Conservation (phyloP, 92 coral and sea anemone species). For the Phenganax subtilis region DNA sequence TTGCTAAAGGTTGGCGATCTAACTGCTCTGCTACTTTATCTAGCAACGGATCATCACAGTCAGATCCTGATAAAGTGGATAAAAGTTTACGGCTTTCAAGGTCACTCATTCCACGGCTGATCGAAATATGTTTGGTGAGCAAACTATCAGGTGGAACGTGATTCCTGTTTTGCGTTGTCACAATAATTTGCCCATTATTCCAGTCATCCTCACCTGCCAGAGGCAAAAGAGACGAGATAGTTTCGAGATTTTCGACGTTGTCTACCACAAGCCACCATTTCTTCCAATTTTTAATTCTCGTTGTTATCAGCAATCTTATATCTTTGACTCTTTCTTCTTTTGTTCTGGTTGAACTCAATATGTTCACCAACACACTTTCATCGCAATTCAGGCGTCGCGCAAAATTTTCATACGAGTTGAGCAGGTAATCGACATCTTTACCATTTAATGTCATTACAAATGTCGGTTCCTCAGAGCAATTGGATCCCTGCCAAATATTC, state of each 20-base stretch:
- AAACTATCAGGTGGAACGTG: slow-evolving; percentile 21
- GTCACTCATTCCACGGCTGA: slow-evolving; percentile 17
- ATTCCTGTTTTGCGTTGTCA: not conserved
- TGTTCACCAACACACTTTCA: not conserved
- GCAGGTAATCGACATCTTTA: not conserved
- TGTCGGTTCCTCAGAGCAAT: not conserved
- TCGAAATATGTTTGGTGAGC: not conserved
- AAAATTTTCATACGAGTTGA: not conserved
- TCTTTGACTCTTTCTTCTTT: not conserved
- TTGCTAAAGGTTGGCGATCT: too few relatives aligned
- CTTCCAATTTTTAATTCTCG: not conserved
- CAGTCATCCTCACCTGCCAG: not conserved
- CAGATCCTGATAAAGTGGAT: slow-evolving; percentile 5
- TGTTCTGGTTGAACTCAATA: not conserved
- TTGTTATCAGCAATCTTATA: too few relatives aligned
- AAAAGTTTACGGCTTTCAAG: slow-evolving; percentile 26
- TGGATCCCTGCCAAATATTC: not conserved
- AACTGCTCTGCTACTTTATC: slow-evolving; percentile 3
- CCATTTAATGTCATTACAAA: not conserved
- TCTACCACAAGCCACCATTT: not conserved
- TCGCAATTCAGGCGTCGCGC: not conserved
- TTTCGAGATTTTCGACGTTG: not conserved
- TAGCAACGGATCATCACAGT: not conserved
- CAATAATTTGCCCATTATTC: slow-evolving; percentile 2
- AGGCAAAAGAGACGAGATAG: slow-evolving; percentile 16